Conservation (phyloP, 92 coral and sea anemone species). For the Chrysogorgia sp. region DNA sequence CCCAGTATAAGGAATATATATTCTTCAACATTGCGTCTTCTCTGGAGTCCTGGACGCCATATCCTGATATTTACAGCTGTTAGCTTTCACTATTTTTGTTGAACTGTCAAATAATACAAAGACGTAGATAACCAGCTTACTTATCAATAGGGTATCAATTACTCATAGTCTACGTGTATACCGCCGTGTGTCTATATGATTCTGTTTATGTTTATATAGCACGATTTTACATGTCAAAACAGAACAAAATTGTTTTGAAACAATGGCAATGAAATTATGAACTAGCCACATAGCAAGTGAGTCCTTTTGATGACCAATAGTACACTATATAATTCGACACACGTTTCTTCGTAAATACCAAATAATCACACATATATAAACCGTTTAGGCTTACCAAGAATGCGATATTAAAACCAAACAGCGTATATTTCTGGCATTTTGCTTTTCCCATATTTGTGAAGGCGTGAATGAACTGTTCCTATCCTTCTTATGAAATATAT, state of each 20-base stretch:
- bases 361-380: not conserved
- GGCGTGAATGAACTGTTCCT: too few relatives aligned
- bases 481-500: too few relatives aligned
- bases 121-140: not conserved
- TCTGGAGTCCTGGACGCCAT: too few relatives aligned
- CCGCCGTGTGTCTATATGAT: too few relatives aligned
- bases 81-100: too few relatives aligned
- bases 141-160: not conserved
- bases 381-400: conserved; percentile 17
- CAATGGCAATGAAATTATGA: not conserved
- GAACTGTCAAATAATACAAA: too few relatives aligned
- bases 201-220: conserved; percentile 10
- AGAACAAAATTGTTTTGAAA: not conserved
- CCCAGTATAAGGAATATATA: too few relatives aligned
- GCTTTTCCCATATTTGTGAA: conserved; percentile 33
- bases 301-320: too few relatives aligned
- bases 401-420: conserved; percentile 34
- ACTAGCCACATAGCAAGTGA: not conserved
- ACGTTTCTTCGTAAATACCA: not conserved
- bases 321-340: not conserved
- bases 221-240: not conserved
- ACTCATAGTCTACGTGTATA: not conserved
- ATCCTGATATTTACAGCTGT: too few relatives aligned
- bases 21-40: too few relatives aligned
- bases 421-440: conserved; percentile 16